A percentile compares a stretch with the other conserved stretches of the same genome.
phyloP scores from a whole-genome alignment of 53 echinoderm and acorn worm species.

The Pentamera pediparva region DNA sequence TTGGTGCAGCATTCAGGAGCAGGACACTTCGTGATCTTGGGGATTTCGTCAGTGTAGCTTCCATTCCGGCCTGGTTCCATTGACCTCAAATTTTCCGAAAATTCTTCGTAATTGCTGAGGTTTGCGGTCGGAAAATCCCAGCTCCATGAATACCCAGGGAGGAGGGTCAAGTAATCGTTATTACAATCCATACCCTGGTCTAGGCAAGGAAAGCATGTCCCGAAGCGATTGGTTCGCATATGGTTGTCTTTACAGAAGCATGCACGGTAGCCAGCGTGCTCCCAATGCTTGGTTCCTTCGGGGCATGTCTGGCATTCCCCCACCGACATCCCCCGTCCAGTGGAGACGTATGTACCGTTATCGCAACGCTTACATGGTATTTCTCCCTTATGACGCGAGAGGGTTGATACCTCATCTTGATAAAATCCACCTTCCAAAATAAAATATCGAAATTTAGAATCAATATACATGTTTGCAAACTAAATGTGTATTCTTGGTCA shows the following conservation, averaged over 20 bases:
- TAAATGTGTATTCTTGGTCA: not conserved
- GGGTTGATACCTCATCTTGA: not conserved
- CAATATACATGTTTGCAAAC: not conserved
- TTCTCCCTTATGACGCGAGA: not conserved
- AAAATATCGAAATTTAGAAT: not conserved
- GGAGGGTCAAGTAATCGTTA: not conserved
- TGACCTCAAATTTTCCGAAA: not conserved
- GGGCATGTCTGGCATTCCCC: slow-evolving; percentile 6
- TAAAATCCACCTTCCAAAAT: slow-evolving; percentile 10
- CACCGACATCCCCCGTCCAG: not conserved
- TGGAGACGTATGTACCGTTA: slow-evolving; percentile 1
- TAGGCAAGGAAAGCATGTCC: not conserved
- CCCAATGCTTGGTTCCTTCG: not conserved
- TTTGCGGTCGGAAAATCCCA: slow-evolving; percentile 7
- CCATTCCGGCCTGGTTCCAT: not conserved
- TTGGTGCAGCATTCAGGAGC: not conserved
- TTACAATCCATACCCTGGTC: slow-evolving; percentile 3
- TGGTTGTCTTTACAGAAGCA: slow-evolving; percentile 9
- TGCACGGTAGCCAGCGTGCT: not conserved
- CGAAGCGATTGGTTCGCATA: not conserved
- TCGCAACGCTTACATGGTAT: not conserved
- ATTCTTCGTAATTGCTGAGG: not conserved
- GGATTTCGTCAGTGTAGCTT: not conserved
- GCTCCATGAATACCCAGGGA: slow-evolving; percentile 1
- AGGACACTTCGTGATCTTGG: not conserved